Evolutionary conservation across 1,140 invertebrate species (phyloP).

Genomic region (Planococcus citri): DNA sequence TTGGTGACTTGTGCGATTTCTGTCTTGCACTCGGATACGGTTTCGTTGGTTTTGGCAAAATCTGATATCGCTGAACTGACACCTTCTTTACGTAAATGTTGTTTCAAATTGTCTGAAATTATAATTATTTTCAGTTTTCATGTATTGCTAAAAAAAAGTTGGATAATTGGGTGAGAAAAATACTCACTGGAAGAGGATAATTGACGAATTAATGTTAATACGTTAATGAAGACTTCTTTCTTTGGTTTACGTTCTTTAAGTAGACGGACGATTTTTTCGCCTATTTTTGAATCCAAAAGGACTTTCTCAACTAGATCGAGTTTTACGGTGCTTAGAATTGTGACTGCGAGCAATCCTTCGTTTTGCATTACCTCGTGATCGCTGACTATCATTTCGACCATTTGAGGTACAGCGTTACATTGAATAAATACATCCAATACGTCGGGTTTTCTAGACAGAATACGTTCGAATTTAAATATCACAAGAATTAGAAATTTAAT

Average conservation of each 20-base stretch:
- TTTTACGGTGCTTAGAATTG: conserved; percentile 42
- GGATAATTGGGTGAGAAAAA: background rate
- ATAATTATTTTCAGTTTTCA: background rate
- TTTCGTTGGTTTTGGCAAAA: background rate
- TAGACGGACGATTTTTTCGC: conserved; percentile 26
- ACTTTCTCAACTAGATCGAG: conserved; percentile 27
- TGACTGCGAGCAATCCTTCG: conserved; percentile 61
- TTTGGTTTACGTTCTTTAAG: conserved; percentile 24
- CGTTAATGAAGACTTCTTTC: conserved; percentile 29
- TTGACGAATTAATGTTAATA: conserved; percentile 28
- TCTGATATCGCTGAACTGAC: background rate
- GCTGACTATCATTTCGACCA: conserved; percentile 67
- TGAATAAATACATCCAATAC: conserved; percentile 48
- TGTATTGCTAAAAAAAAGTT: background rate
- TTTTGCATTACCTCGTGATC: conserved; percentile 79
- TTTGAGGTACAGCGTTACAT: conserved; percentile 51
- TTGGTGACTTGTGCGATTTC: conserved; percentile 9
- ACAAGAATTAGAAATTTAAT: too few species aligned
- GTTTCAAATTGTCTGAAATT: background rate
- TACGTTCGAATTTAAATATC: background rate
- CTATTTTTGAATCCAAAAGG: conserved; percentile 28
- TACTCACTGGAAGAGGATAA: conserved; percentile 27
- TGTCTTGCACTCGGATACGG: background rate
- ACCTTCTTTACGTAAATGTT: background rate
- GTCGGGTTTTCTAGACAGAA: conserved; percentile 36